Evolutionary conservation across 2,888 invertebrate species (phyloP), one percentile per base, ranked within the genome.

Genomic region (Apeira syringaria): DNA sequence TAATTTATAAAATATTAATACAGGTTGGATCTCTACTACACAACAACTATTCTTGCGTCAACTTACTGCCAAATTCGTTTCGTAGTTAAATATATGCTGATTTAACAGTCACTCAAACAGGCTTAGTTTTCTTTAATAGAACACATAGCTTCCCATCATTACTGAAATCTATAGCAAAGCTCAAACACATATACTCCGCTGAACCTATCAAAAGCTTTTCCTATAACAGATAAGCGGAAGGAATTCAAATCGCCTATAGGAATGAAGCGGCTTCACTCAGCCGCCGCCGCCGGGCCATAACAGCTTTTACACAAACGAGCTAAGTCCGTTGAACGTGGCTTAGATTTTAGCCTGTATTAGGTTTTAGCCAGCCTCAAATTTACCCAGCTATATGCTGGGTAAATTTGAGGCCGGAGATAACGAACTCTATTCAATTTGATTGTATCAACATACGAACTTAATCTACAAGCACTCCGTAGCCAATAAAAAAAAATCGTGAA

Each of bases 221-320:
- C 12, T 33, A 22, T 10, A 20, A 34, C 18, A 9, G 15, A 36
- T 25, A 4, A 6, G 13, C 4, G 36, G 22, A 27, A 31, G 35
- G 30, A 26, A 30, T 25, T 22, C 25, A 17, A 41, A 31, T 27
- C 27, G 36, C 9, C 36, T 22, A 27, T 36, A 32, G 10, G 30
- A 35, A 43, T 43, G 36, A 43, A 42, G 27, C 7, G 26, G 37
- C 29, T 33, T 22, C 41, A 27, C 13, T 33, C 40, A 38, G 12
- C 28, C n/a, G 7, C 4, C 25, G 2, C n/a, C n/a, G 28, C 8
- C 8, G 34, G 9, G 18, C 11, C 25, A 29, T 24, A 41, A 25
- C 29, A 25, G 29, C 32, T 37, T 43, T 37, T 34, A 34, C 44
- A 13, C 18, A 20, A 37, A 30, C 24, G 36, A 27, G 28, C 9